Base-by-base conservation (phyloP, 1,140 invertebrate genomes). In the Oncopodura yosiiana region DNA sequence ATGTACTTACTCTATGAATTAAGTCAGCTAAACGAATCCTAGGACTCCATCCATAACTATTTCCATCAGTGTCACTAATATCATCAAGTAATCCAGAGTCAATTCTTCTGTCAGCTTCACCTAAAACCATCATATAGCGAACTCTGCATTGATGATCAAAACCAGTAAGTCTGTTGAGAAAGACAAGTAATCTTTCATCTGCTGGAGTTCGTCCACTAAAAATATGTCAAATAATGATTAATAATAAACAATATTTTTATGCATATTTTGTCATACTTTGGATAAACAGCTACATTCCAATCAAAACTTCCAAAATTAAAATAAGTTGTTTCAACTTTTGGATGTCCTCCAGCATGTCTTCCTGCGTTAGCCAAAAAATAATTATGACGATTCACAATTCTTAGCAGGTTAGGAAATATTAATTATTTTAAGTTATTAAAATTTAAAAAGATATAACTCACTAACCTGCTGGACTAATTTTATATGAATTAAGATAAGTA, bases 81-180 rank as follows among this genome's bases (percentile, higher is more conserved):
- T 86, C 84, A 63, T 88, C 84, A 8, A 89, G 74, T 23, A 81
- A 75, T 0, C 84, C 85, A 0, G 86, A 88, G 58, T 89, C 83
- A 44, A 84, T 72, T 38, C 80, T 74, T 26, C 78, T 70, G 6
- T 86, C 82, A 1, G 80, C 80, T 32, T 85, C 83, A 1, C 84
- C 86, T 11, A 58, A 51, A 9, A 61, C 53, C n/a, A 69, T 75
- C 27, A 72, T 78, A 68, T 87, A 89, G 3, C 80, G 72, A 0
- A 89, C 81, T 29, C 84, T 75, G 69, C 86, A 87, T 23, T 80
- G 78, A 64, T 88, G 84, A 64, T 88, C 84, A 67, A 87, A 87
- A 8, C 83, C 85, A 3, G 85, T 87, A 46, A 86, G 76, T 36
- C 86, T 74, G 60, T 83, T 80, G 18, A 90, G 73, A 50, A 81